Conservation (phyloP, 2,113 vertebrate species). For the Chionodraco myersi region DNA sequence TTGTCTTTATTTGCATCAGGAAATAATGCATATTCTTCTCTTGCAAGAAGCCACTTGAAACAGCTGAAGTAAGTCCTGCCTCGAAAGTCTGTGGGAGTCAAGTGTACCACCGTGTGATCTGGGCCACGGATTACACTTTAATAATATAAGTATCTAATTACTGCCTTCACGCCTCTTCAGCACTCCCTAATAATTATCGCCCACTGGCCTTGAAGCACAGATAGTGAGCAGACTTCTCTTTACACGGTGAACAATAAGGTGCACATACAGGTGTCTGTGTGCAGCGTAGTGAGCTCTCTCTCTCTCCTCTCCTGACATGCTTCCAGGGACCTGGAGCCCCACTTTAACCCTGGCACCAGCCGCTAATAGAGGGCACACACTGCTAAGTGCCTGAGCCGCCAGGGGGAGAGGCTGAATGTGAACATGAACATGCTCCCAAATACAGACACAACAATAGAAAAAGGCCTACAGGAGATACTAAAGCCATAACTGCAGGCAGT, state of each 20-base stretch:
- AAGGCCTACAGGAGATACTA: too few species aligned
- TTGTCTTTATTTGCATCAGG: too few species aligned
- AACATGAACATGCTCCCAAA: conserved; percentile 3
- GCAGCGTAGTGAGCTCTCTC: conserved; percentile 14
- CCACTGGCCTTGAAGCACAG: conserved; percentile 48
- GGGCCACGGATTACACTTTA: conserved; percentile 68
- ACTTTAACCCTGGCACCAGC: conserved; percentile 39
- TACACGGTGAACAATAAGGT: neutral
- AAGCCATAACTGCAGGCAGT: too few species aligned
- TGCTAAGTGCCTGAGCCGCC: conserved; percentile 29
- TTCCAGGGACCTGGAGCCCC: conserved; percentile 42
- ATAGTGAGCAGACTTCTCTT: conserved; percentile 21
- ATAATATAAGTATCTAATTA: conserved; percentile 76
- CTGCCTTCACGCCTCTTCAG: conserved; percentile 58
- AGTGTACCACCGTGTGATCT: conserved; percentile 59
- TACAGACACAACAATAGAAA: too few species aligned
- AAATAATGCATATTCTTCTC: neutral
- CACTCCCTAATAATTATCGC: conserved; percentile 60
- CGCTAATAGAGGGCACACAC: conserved; percentile 56
- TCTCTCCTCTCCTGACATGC: conserved; percentile 17
- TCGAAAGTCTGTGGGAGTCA: conserved; percentile 60
- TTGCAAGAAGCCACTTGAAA: too few species aligned
- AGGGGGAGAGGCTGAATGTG: conserved; percentile 14
- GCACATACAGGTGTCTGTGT: neutral
- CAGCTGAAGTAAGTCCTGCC: neutral